Evolutionary conservation across 1,140 invertebrate genomes (phyloP).

Genomic region (Reticulitermes speratus): DNA sequence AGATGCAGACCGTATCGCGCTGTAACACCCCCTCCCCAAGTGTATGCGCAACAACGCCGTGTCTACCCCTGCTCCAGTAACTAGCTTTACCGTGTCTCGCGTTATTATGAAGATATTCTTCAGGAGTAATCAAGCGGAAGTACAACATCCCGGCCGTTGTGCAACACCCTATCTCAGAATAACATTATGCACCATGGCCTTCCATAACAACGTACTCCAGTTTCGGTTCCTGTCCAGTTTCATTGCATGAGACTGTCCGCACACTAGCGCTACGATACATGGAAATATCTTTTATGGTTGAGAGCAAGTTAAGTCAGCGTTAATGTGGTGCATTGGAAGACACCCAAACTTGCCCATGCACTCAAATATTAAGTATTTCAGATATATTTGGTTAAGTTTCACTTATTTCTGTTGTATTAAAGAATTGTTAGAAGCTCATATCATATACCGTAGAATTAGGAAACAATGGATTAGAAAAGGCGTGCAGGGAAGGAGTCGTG

Average conservation of each 20-base stretch:
- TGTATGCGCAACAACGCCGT: neutral
- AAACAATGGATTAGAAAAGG: too few relatives aligned
- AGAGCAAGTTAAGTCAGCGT: too few relatives aligned
- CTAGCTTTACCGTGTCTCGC: conserved; percentile 26
- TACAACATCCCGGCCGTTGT: neutral
- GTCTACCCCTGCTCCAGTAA: conserved; percentile 10
- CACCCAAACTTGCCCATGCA: too few relatives aligned
- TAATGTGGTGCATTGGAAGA: too few relatives aligned
- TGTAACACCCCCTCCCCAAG: neutral
- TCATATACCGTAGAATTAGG: too few relatives aligned
- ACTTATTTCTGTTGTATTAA: too few relatives aligned
- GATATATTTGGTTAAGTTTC: too few relatives aligned
- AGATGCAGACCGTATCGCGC: conserved; percentile 24
- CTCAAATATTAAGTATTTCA: too few relatives aligned
- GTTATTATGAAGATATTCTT: conserved; percentile 32
- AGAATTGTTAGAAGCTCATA: too few relatives aligned
- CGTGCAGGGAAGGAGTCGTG: too few relatives aligned
- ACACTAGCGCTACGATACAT: neutral
- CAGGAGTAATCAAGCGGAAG: conserved; percentile 28
- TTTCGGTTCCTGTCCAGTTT: neutral
- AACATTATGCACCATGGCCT: neutral
- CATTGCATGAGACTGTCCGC: neutral
- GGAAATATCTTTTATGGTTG: too few relatives aligned
- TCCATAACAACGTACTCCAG: neutral
- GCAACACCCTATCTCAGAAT: neutral